Conservation (phyloP, 2,888 invertebrate species). For the Colostygia pectinataria region DNA sequence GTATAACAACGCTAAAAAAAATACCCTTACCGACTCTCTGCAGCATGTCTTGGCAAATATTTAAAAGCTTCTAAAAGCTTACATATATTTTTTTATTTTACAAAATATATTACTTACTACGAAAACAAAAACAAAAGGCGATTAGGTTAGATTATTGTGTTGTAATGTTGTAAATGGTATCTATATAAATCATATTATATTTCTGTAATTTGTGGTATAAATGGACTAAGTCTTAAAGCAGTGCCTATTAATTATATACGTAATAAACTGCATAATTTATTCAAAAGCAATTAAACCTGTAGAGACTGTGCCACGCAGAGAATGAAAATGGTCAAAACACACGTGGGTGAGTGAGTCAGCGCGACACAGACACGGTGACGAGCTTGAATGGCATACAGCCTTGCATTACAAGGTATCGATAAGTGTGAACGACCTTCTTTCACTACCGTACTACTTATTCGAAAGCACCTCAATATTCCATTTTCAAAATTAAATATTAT, state of each 20-base stretch:
- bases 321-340: conserved; percentile 25
- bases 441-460: too few species aligned
- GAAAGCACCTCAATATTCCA: too few species aligned
- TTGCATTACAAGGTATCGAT: conserved; percentile 22
- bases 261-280: conserved; percentile 8
- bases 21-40: conserved; percentile 28
- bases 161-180: too few species aligned
- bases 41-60: conserved; percentile 9
- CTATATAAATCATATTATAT: too few species aligned
- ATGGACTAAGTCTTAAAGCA: too few species aligned
- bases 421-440: conserved; percentile 23
- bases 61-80: conserved; percentile 1
- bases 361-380: conserved; percentile 18
- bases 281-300: conserved; percentile 9
- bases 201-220: too few species aligned
- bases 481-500: too few species aligned
- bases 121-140: too few species aligned
- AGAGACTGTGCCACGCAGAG: conserved; percentile 10
- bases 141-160: too few species aligned
- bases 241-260: neutral
- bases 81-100: too few species aligned
- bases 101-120: too few species aligned
- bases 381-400: conserved; percentile 20
- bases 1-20: conserved; percentile 50
- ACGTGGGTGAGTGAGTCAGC: conserved; percentile 29